Evolutionary conservation across 2,113 vertebrate species (phyloP).

Genomic region (Vombatus ursinus): DNA sequence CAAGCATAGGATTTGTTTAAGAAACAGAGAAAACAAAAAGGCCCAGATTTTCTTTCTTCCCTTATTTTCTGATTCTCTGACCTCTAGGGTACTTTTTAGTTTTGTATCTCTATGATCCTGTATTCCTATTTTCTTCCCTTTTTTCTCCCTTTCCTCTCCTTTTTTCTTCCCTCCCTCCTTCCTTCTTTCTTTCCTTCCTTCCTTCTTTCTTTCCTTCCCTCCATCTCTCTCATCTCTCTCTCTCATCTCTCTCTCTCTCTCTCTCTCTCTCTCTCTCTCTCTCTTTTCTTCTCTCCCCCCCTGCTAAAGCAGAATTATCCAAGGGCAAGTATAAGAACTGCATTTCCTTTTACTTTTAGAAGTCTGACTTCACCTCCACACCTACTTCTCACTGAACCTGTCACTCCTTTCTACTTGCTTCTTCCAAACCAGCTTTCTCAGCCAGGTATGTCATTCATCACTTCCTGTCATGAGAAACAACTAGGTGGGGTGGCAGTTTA

Average conservation of each 20-base stretch:
- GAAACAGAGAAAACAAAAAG: neutral
- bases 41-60: neutral
- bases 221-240: neutral
- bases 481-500: slow-evolving; percentile 41
- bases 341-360: too few relatives aligned
- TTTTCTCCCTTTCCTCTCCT: neutral
- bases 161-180: too few relatives aligned
- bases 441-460: slow-evolving; percentile 54
- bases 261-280: too few relatives aligned
- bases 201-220: too few relatives aligned
- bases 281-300: too few relatives aligned
- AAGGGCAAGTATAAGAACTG: too few relatives aligned
- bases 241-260: neutral
- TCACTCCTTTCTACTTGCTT: slow-evolving; percentile 45
- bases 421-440: neutral
- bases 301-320: neutral
- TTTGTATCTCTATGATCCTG: neutral
- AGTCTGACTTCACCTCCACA: too few relatives aligned
- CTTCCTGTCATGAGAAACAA: slow-evolving; percentile 63
- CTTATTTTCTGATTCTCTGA: neutral
- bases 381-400: neutral
- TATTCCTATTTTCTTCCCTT: neutral
- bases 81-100: neutral
- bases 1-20: neutral
- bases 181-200: neutral